Percentiles rank a stretch among this genome's conserved stretches.
phyloP scores from a whole-genome alignment of 2,113 vertebrate species.

The Hiodon alosoides region DNA sequence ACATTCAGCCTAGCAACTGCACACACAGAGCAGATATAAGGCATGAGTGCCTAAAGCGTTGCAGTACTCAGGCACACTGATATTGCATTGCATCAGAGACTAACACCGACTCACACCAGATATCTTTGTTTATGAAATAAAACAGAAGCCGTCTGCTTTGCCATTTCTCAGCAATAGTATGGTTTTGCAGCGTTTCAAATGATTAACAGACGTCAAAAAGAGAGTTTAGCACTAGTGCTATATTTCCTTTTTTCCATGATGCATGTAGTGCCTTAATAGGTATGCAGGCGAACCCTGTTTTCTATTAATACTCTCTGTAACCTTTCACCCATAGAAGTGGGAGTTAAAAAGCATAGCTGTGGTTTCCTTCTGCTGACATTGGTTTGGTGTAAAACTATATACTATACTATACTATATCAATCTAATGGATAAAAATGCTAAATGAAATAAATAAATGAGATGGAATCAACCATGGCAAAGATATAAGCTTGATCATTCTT shows the following conservation, averaged over 20 bases:
- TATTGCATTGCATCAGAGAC: neutral
- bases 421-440: neutral
- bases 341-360: neutral
- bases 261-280: neutral
- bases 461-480: neutral
- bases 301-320: neutral
- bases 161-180: neutral
- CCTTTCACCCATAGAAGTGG: neutral
- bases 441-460: neutral
- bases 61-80: neutral
- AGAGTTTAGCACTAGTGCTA: neutral
- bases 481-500: neutral
- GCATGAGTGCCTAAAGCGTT: neutral
- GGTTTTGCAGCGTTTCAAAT: conserved; percentile 2
- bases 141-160: conserved; percentile 11
- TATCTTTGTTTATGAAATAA: neutral
- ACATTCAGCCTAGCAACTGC: neutral
- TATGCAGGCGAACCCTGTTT: neutral
- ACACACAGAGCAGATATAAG: neutral
- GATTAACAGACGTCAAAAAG: neutral
- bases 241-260: neutral
- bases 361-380: neutral
- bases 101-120: neutral
- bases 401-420: neutral
- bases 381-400: neutral